Evolutionary conservation across 2,797 vertebrate genomes (phyloP).

Genomic region (Pseudotriccus pelzelni): DNA sequence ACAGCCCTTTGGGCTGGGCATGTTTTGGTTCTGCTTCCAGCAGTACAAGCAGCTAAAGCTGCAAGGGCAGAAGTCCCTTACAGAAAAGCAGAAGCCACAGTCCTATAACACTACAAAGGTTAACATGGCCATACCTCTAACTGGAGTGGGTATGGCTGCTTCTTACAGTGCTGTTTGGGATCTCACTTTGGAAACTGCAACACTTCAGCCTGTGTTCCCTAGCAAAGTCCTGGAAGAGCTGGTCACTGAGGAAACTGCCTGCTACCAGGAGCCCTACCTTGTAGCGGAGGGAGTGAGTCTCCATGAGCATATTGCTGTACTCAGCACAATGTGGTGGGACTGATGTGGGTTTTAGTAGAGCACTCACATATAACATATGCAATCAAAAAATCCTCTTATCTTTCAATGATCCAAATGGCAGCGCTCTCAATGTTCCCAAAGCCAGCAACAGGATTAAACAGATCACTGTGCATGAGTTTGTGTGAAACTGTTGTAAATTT

Average conservation of each 20-base stretch:
- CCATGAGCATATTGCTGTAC: background rate
- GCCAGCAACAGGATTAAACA: background rate
- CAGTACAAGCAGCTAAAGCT: background rate
- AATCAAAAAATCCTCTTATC: background rate
- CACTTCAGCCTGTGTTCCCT: background rate
- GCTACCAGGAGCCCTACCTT: background rate
- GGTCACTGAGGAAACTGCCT: background rate
- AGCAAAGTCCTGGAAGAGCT: background rate
- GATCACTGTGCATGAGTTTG: background rate
- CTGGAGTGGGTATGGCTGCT: background rate
- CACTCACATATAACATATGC: accelerated
- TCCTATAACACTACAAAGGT: background rate
- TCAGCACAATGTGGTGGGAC: background rate
- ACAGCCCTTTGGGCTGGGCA: background rate
- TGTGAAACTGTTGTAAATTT: background rate
- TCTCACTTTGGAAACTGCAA: background rate
- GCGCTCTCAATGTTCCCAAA: background rate
- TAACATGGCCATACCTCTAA: background rate
- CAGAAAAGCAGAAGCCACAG: background rate
- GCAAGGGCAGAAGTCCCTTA: background rate
- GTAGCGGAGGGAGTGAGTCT: background rate
- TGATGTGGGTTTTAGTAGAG: background rate
- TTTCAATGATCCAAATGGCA: background rate
- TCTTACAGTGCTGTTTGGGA: background rate
- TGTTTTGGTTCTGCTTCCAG: background rate